phyloP scores from a whole-genome alignment of 2,888 invertebrate species.

The Macrosoma leucophasiata region DNA sequence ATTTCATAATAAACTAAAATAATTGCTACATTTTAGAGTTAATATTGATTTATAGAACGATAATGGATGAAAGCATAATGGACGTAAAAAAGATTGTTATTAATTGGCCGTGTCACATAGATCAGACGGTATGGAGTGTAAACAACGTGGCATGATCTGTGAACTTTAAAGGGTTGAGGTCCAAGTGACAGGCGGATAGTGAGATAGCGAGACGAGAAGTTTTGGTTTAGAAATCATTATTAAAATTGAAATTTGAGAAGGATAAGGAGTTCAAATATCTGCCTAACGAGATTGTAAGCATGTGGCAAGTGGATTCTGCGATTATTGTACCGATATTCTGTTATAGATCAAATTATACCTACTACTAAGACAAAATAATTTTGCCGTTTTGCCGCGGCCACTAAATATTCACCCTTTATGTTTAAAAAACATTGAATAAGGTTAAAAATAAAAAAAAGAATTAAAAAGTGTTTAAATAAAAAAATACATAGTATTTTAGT shows the following conservation, averaged over 20 bases:
- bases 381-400: no score
- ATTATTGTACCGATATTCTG: no score
- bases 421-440: no score
- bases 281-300: no score
- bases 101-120: constrained; percentile 42
- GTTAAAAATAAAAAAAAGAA: no score
- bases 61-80: constrained; percentile 33
- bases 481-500: no score
- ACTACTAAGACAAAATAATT: no score
- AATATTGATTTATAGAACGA: constrained; percentile 51
- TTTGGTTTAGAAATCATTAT: neutral
- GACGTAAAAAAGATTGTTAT: constrained; percentile 58
- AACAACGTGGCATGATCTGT: constrained; percentile 17
- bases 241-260: constrained; percentile 3
- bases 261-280: no score
- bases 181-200: constrained; percentile 6
- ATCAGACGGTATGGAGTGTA: constrained; percentile 24
- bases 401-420: no score
- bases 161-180: constrained; percentile 22
- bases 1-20: constrained; percentile 2
- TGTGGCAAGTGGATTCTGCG: no score
- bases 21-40: constrained; percentile 19
- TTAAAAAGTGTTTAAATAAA: no score
- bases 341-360: no score
- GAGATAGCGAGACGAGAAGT: neutral